Base-by-base conservation (phyloP, 2,113 vertebrate species). In the Edolisoma coerulescens region DNA sequence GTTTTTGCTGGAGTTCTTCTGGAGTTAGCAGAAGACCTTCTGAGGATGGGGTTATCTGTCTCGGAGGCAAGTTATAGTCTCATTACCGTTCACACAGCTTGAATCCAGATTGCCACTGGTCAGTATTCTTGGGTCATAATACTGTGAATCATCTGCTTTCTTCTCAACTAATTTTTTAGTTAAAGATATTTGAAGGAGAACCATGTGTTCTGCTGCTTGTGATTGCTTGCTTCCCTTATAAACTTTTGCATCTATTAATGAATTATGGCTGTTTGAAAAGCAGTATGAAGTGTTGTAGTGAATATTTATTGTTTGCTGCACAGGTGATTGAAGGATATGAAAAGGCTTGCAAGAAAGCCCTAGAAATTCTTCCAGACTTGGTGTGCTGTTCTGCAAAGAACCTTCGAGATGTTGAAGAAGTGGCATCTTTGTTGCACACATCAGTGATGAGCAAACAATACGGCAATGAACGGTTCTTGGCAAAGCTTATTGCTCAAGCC, bases 291-390 rank as follows among this genome's bases (percentile, higher is more conserved):
- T 60, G 10, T 6, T 19, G 7, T 82, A 59, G 16, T 68, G 37
- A 92, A 9, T 59, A 27, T 68, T 80, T 83, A 18, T 44, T 79
- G 39, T 50, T 64, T 74, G 56, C 49, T 84, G 45, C 78, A 10
- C 84, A 99, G 99, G 99, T 99, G 77, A 99, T 99, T 93, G 99
- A 99, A 96, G 99, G 99, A 44, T 99, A 99, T 64, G 99, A 99
- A 97, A 98, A 98, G 88, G 99, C 99, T n/a, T 99, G 98, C 86
- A 99, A 98, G 95, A 99, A 99, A 97, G 97, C 99, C 64, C 97
- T 99, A 74, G 99, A 99, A 93, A 98, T 99, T 94, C 98, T 99
- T 76, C 98, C 99, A 17, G 98, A 99, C 59, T 98, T 99, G 50
- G 98, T 99, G 2, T 99, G 99, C 93, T 98, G 98, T 64, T 99